Conservation (phyloP, 23 tunicate species). For the Clavelina lepadiformis region DNA sequence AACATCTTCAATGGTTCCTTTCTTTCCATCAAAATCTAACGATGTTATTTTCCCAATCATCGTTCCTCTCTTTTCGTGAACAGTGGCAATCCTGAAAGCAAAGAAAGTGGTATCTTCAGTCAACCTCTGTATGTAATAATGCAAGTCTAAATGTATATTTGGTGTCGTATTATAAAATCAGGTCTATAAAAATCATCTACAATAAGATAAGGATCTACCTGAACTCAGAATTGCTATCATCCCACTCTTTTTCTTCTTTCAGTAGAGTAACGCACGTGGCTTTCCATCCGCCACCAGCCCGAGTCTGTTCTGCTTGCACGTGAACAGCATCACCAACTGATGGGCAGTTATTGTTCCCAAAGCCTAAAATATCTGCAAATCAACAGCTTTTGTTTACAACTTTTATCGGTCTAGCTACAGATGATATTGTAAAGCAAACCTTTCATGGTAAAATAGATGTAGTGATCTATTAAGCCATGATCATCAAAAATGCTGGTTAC, state of each 20-base stretch:
- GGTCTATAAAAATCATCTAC: not conserved
- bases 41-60: conserved; percentile 35
- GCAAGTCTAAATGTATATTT: too few species aligned
- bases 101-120: too few species aligned
- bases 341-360: conserved; percentile 25
- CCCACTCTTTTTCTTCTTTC: conserved; percentile 24
- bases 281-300: conserved; percentile 67
- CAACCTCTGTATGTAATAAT: too few species aligned
- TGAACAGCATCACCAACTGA: conserved; percentile 48
- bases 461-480: conserved; percentile 42
- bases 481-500: conserved; percentile 41
- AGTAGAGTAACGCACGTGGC: conserved; percentile 10
- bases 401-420: too few species aligned
- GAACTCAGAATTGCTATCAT: conserved; percentile 11
- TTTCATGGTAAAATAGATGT: conserved; percentile 34
- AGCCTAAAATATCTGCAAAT: conserved; percentile 33
- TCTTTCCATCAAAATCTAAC: conserved; percentile 1
- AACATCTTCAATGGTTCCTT: conserved; percentile 30
- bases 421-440: conserved; percentile 18
- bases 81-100: conserved; percentile 22
- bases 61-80: conserved; percentile 32
- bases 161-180: too few species aligned
- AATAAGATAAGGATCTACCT: not conserved
- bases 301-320: conserved; percentile 23
- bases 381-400: not conserved